Base-by-base conservation (phyloP, 2,888 invertebrate genomes). In the Drosophila emarginata region DNA sequence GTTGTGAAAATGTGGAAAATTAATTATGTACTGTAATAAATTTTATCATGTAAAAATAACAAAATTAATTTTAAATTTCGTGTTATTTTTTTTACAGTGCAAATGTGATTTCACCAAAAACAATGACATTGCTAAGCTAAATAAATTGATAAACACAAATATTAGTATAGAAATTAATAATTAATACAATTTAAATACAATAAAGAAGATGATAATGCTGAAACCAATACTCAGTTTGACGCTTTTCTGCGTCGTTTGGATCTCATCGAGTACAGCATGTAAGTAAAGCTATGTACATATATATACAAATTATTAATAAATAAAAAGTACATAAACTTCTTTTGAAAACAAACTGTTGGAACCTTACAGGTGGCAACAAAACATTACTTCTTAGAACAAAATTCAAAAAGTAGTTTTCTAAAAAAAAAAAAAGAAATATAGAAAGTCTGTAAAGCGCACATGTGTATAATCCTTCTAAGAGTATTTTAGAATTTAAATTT, bases 31-130 rank as follows among this genome's bases (percentile, higher is more conserved):
- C n/a, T n/a, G n/a, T n/a, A n/a, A n/a, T n/a, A n/a, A n/a, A n/a
- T 14, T 40, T 40, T 1, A 15, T 5, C 3, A 26, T 5, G 6
- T 4, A 5, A 9, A 32, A 32, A 32, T 9, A 45, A 39, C 1
- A 12, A 45, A 21, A 21, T 15, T 21, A 11, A 45, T 45, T 12
- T 12, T 4, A 40, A 45, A 45, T 18, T 21, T 21, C 1, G 1
- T 4, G 12, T 21, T 45, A 11, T 21, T 45, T 45, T 67, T n/a
- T 21, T 79, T 80, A 0, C 80, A 80, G 80, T 79, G 67, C 61
- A 59, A 50, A 56, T 60, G 54, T 61, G 62, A 57, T 57, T 61
- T 37, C 57, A 39, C n/a, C 12, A 64, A 59, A 60, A 54, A 63
- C 26, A 50, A 70, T 70, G 70, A 64, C 59, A 59, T 69, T 64